Percentiles rank a stretch among this genome's conserved stretches.
Conservation (phyloP, 2,888 invertebrate genomes). For the Mesorhabditis sp. region DNA sequence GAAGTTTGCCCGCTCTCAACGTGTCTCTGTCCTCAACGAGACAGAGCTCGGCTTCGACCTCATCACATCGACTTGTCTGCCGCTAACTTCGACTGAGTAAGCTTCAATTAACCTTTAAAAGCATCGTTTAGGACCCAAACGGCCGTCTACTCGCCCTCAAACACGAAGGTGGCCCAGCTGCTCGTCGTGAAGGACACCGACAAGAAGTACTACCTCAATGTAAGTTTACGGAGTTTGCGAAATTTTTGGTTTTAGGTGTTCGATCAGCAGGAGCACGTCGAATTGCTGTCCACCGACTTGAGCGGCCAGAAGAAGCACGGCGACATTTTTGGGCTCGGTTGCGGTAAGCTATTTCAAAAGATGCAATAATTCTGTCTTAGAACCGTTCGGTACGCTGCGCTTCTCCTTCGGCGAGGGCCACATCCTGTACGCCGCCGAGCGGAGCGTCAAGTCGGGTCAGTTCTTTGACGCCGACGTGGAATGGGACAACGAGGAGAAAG, state of each 20-base stretch:
- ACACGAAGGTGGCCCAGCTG: slow-evolving; percentile 40
- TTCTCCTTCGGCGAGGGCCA: slow-evolving; percentile 52
- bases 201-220: slow-evolving; percentile 43
- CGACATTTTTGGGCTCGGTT: slow-evolving; percentile 27
- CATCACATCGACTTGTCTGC: slow-evolving; percentile 28
- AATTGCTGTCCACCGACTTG: slow-evolving; percentile 38
- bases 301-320: slow-evolving; percentile 48
- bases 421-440: slow-evolving; percentile 53
- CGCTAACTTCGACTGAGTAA: slow-evolving; percentile 37
- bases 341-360: slow-evolving; percentile 12
- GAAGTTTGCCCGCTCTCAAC: slow-evolving; percentile 28
- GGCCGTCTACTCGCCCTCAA: slow-evolving; percentile 28
- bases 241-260: slow-evolving; percentile 19
- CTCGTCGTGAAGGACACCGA: slow-evolving; percentile 44
- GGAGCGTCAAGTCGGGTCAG: slow-evolving; percentile 34
- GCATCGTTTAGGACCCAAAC: slow-evolving; percentile 28
- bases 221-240: slow-evolving; percentile 7
- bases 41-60: slow-evolving; percentile 23
- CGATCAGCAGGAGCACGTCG: slow-evolving; percentile 31
- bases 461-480: slow-evolving; percentile 53
- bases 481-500: slow-evolving; percentile 50
- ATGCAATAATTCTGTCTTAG: slow-evolving; percentile 15
- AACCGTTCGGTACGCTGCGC: slow-evolving; percentile 41
- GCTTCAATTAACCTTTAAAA: slow-evolving; percentile 8
- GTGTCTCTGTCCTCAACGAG: slow-evolving; percentile 22